Conservation (phyloP, 2,113 vertebrate species). For the Athene cunicularia region DNA sequence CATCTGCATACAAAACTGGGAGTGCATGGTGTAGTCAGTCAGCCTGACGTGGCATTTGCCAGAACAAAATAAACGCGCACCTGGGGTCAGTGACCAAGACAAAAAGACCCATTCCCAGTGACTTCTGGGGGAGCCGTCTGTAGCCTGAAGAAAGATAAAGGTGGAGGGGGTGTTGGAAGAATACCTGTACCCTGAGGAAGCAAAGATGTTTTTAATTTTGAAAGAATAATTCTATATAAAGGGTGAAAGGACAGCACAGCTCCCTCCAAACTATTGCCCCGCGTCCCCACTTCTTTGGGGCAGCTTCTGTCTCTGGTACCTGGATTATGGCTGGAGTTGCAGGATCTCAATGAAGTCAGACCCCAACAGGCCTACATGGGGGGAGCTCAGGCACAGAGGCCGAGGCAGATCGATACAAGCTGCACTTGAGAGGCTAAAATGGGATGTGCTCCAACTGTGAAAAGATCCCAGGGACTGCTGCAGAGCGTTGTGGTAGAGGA, state of each 20-base stretch:
- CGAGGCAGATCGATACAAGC: neutral
- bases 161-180: neutral
- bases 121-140: neutral
- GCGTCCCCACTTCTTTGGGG: neutral
- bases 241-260: neutral
- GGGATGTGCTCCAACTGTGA: conserved; percentile 6
- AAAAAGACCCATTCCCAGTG: neutral
- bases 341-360: neutral
- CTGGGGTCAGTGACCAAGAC: neutral
- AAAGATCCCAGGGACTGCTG: neutral
- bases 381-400: neutral
- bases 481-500: neutral
- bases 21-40: neutral
- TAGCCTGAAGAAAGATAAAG: neutral
- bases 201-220: neutral
- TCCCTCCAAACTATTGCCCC: neutral
- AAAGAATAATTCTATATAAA: neutral
- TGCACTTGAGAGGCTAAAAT: neutral
- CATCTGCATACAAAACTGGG: neutral
- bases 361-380: neutral
- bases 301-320: neutral
- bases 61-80: neutral
- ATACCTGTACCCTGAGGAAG: neutral
- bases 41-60: neutral
- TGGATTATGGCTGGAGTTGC: neutral